These are phyloP conservation scores for Liopterus haemorrhoidalis DNA, from an alignment of 2,888 invertebrate species.

Conservation along the genomic window DNA sequence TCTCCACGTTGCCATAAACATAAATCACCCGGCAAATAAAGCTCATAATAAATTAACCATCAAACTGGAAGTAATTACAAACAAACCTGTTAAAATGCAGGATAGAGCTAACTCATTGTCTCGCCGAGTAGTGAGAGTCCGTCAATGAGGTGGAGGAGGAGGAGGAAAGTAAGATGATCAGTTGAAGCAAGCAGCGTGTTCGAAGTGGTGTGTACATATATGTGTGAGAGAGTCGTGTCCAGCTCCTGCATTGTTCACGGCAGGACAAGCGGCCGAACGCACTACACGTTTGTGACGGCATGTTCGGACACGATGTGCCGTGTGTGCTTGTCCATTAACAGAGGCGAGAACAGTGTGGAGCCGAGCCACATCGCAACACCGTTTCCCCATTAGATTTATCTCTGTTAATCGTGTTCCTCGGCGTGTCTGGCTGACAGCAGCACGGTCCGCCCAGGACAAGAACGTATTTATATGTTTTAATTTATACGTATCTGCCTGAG, in stretches of 20 bases:
- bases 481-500: slow-evolving; percentile 16
- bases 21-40: slow-evolving; percentile 37
- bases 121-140: too few species aligned
- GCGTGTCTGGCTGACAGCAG: slow-evolving; percentile 42
- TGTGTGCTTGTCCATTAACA: slow-evolving; percentile 9
- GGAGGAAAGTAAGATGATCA: too few species aligned
- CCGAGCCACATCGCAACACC: slow-evolving; percentile 41
- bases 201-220: too few species aligned
- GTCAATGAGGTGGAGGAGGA: too few species aligned
- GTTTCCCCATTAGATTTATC: slow-evolving; percentile 49
- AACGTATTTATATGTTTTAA: slow-evolving; percentile 16
- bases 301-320: too few species aligned
- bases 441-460: slow-evolving; percentile 2
- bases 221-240: too few species aligned
- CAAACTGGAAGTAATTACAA: too few species aligned
- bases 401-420: slow-evolving; percentile 45
- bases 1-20: slow-evolving; percentile 37
- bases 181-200: too few species aligned
- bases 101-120: too few species aligned
- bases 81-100: too few species aligned
- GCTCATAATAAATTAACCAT: slow-evolving; percentile 31
- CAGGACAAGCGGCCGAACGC: too few species aligned
- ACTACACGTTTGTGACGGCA: slow-evolving; percentile 19
- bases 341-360: slow-evolving; percentile 38
- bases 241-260: too few species aligned